Evolutionary conservation across 2,797 vertebrate species (phyloP).

Genomic region (Hirundo rustica): DNA sequence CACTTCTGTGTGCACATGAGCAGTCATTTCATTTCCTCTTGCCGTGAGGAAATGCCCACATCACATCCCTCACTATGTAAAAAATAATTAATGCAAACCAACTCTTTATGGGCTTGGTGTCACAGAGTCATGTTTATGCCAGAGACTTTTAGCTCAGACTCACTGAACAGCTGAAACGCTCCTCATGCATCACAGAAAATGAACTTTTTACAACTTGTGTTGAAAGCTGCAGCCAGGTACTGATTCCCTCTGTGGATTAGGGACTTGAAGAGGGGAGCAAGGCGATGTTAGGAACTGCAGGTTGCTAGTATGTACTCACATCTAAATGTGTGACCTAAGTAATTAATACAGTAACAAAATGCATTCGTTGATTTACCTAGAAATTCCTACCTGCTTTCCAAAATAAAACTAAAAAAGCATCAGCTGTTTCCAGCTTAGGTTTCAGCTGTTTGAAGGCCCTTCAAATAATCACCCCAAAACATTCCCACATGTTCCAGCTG

Average conservation of each 20-base stretch:
- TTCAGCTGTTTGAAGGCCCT: background rate
- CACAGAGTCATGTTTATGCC: background rate
- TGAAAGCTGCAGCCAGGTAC: background rate
- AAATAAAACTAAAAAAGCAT: background rate
- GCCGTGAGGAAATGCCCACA: background rate
- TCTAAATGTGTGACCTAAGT: background rate
- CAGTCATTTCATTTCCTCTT: background rate
- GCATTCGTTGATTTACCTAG: background rate
- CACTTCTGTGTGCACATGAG: background rate
- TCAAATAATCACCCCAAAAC: constrained; percentile 23
- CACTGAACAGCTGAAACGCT: background rate
- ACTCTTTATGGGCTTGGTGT: background rate
- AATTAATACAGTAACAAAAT: background rate
- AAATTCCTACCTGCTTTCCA: background rate
- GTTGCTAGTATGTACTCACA: background rate
- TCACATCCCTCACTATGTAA: background rate
- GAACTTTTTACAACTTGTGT: background rate
- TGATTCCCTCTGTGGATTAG: background rate
- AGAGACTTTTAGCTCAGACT: background rate
- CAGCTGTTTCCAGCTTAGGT: background rate
- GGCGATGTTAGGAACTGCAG: background rate
- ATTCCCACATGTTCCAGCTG: constrained; percentile 19
- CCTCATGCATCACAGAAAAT: background rate
- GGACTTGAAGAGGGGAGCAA: background rate
- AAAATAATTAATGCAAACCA: background rate